Base-by-base conservation (phyloP, 2,888 invertebrate species). In the Sceliomorpha sp. region DNA sequence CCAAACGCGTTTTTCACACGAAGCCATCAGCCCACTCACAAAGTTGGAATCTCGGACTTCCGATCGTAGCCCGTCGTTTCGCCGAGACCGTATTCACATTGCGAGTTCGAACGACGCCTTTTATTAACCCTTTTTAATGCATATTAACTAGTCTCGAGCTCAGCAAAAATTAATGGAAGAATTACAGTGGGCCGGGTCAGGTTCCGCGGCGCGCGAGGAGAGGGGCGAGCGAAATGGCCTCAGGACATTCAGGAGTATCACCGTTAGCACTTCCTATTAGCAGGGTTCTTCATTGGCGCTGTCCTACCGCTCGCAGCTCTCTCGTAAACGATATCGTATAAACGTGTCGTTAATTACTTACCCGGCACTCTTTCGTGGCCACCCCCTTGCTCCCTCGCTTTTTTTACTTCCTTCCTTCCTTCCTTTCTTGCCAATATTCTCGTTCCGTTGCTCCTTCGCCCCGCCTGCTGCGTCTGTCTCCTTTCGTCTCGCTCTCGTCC, bases 161-260 rank as follows among this genome's bases (percentile, higher is more conserved):
- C 85, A 81, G 84, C 81, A 84, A 81, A 84, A 85, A 84, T 85
- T 85, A 85, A 85, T 85, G 82, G 80, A 83, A 85, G 82, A 84
- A 81, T 83, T 77, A 75, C 74, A 76, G 76, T 60, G 70, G 75
- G 64, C 55, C 58, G 51, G 44, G 64, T 50, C 55, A 37, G 47
- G 29, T 34, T 20, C 44, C 31, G 60, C 40, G 40, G 34, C 40
- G 58, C 37, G 37, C 62, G 45, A 48, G 51, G 45, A 44, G 47
- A 53, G 44, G 29, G 40, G 32, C 13, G 37, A 45, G 31, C 42
- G 63, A 55, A 77, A 76, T 70, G 75, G 68, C 60, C 60, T 47
- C 55, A 36, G 75, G 74, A 78, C 80, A 82, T 83, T 83, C 81
- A 76, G 76, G 77, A 79, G 80, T 83, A 83, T 83, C 83, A 82